These are phyloP conservation scores for Phymatocera aterrima DNA, from an alignment of 2,888 invertebrate genomes.

Conservation along the genomic window DNA sequence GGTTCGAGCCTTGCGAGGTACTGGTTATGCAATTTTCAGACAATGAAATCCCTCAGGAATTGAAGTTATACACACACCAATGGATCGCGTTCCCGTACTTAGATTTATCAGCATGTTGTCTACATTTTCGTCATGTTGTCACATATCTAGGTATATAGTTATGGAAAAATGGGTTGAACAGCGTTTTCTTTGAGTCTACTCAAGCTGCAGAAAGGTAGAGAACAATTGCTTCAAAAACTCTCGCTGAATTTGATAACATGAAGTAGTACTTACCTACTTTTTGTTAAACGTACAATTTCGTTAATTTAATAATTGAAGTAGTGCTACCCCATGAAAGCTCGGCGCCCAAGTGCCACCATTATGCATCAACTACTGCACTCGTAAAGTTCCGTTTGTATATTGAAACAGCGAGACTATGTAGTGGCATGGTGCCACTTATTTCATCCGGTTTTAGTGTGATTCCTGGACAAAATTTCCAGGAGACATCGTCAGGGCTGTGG, in stretches of 20 bases:
- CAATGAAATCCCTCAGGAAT: background rate
- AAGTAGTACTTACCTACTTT: too few species aligned
- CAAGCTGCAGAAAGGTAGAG: background rate
- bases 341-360: background rate
- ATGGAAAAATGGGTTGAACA: background rate
- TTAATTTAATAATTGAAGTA: slow-evolving; percentile 4
- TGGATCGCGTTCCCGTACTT: background rate
- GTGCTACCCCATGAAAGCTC: background rate
- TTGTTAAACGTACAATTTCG: background rate
- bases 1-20: background rate
- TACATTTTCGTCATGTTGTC: background rate
- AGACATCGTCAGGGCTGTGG: background rate
- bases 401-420: background rate
- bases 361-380: background rate
- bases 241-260: background rate
- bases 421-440: background rate
- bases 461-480: background rate
- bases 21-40: slow-evolving; percentile 8
- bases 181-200: background rate
- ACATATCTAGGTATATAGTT: background rate
- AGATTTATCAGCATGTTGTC: background rate
- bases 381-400: background rate
- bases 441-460: background rate
- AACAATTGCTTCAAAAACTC: background rate
- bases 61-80: background rate